A percentile compares a stretch with the other conserved stretches of the same genome.
Conservation (phyloP, 2,113 vertebrate species). For the Lynx canadensis region DNA sequence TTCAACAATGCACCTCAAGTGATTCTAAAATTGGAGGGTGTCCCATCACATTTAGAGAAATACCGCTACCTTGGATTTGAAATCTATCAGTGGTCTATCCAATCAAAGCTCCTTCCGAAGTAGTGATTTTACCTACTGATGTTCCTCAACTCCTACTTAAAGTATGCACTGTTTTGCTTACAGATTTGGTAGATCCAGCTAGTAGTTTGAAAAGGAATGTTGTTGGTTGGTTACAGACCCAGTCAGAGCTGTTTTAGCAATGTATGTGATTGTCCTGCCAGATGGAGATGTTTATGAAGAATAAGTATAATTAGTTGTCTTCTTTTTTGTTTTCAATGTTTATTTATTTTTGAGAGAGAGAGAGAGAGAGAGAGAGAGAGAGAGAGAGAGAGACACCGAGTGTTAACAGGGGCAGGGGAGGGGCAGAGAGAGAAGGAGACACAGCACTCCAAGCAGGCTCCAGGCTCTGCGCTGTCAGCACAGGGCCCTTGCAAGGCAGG, state of each 20-base stretch:
- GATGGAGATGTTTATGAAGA: conserved; percentile 46
- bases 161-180: not conserved
- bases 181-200: not conserved
- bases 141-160: not conserved
- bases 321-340: not conserved
- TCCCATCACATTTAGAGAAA: conserved; percentile 15
- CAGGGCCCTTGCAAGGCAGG: no score
- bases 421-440: no score
- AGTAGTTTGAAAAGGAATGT: not conserved
- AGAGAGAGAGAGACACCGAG: no score
- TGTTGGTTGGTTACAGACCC: conserved; percentile 26
- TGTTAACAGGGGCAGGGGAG: no score
- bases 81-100: not conserved
- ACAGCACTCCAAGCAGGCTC: no score
- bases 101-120: not conserved
- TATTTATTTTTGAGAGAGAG: no score
- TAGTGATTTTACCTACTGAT: not conserved
- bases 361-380: no score
- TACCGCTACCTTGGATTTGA: not conserved
- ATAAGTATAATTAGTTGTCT: not conserved
- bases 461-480: no score
- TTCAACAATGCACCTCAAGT: not conserved
- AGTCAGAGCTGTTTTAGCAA: conserved; percentile 39
- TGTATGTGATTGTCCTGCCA: not conserved
- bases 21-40: not conserved